Conservation (phyloP, 1,140 invertebrate genomes). For the Drosophila baimaii region DNA sequence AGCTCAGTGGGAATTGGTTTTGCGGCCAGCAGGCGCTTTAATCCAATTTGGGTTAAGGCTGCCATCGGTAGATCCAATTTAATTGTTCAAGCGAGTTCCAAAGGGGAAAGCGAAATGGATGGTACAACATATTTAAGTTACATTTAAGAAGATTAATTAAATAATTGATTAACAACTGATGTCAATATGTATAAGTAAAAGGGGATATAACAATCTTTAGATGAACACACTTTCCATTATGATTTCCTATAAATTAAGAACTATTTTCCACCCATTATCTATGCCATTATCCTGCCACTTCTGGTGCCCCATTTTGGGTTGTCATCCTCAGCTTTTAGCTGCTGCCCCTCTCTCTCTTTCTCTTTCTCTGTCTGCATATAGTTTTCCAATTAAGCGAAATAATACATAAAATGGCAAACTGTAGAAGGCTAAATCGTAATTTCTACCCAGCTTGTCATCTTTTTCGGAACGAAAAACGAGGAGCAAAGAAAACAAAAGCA, state of each 20-base stretch:
- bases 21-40: conserved; percentile 29
- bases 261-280: conserved; percentile 1
- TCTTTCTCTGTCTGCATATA: conserved; percentile 50
- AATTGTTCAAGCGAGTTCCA: neutral
- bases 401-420: conserved; percentile 38
- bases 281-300: conserved; percentile 16
- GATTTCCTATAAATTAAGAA: conserved; percentile 21
- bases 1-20: conserved; percentile 45
- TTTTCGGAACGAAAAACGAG: conserved; percentile 20
- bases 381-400: conserved; percentile 72
- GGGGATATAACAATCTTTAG: too few relatives aligned
- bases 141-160: too few relatives aligned
- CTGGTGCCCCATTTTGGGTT: conserved; percentile 21
- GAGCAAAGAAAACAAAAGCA: conserved; percentile 10
- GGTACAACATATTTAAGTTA: too few relatives aligned
- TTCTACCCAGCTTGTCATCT: conserved; percentile 60
- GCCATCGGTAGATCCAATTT: conserved; percentile 2
- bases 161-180: too few relatives aligned
- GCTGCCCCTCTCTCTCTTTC: conserved; percentile 26
- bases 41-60: conserved; percentile 55
- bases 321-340: conserved; percentile 22
- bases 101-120: neutral
- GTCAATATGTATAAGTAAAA: too few relatives aligned
- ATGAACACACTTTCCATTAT: neutral
- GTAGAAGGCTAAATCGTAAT: conserved; percentile 31